Evolutionary conservation across 1,140 invertebrate genomes (phyloP).

Genomic region (Lanistes nyassanus): DNA sequence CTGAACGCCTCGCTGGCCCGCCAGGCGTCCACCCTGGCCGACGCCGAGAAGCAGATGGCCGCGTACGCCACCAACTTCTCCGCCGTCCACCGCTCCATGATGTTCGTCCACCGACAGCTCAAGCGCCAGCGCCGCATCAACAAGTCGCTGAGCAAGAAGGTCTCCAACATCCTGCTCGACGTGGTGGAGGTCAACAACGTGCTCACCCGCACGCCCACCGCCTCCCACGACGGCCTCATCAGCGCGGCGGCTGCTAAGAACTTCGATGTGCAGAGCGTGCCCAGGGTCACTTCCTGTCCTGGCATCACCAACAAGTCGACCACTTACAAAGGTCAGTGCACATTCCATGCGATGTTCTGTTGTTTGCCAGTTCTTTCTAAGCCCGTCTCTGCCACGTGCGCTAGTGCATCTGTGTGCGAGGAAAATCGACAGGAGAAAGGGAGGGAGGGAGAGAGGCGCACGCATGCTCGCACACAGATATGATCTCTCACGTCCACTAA

Average conservation of each 20-base stretch:
- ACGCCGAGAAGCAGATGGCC: constrained; percentile 40
- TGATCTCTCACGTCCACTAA: no score
- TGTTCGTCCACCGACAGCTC: constrained; percentile 49
- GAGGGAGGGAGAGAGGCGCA: no score
- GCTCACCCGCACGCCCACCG: constrained; percentile 39
- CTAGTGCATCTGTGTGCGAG: no score
- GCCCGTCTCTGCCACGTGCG: no score
- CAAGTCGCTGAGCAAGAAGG: constrained; percentile 56
- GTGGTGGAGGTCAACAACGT: constrained; percentile 61
- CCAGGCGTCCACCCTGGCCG: constrained; percentile 43
- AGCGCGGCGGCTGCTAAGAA: constrained; percentile 26
- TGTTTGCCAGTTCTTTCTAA: no score
- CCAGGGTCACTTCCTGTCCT: constrained; percentile 41
- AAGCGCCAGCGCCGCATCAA: constrained; percentile 47
- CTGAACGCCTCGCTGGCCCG: constrained; percentile 53
- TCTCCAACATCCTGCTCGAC: constrained; percentile 57
- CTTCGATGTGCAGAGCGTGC: constrained; percentile 52
- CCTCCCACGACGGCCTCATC: constrained; percentile 14
- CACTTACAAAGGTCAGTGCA: constrained; percentile 48
- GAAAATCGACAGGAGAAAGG: no score
- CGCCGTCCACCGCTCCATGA: constrained; percentile 50
- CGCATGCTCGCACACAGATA: no score
- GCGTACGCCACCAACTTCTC: constrained; percentile 53
- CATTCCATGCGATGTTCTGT: no score
- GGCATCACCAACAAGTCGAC: constrained; percentile 34